A percentile compares a stretch with the other conserved stretches of the same genome.
phyloP scores from a whole-genome alignment of 2,113 vertebrate genomes.

The Oreochromis aureus region DNA sequence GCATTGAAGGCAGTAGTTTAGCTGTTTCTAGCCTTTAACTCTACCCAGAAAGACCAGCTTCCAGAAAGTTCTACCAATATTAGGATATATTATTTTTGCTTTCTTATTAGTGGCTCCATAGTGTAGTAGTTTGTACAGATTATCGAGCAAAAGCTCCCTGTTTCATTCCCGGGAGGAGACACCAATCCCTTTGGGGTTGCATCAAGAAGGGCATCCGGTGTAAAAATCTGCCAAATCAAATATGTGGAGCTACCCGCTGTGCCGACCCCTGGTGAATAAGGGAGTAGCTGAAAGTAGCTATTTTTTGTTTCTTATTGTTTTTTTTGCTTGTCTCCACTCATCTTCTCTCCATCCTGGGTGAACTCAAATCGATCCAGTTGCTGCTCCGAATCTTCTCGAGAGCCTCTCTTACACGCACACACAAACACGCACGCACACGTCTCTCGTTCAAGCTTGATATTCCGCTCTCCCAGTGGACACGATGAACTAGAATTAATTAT shows the following conservation, averaged over 20 bases:
- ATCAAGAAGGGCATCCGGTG: background rate
- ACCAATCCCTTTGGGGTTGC: background rate
- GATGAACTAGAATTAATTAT: constrained; percentile 48
- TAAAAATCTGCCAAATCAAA: background rate
- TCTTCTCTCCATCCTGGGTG: background rate
- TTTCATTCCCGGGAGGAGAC: background rate
- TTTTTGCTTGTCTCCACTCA: background rate
- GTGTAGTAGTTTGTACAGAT: background rate
- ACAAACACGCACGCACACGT: background rate
- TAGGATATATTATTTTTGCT: background rate
- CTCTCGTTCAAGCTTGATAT: constrained; percentile 27
- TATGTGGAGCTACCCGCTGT: background rate
- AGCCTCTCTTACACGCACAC: background rate
- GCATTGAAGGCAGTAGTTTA: background rate
- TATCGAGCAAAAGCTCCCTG: background rate
- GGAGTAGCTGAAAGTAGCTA: background rate
- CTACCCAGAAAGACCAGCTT: background rate
- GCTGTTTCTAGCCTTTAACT: background rate
- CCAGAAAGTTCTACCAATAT: background rate
- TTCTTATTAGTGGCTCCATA: background rate
- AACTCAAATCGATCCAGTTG: constrained; percentile 43
- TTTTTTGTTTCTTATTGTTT: background rate
- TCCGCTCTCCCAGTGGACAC: constrained; percentile 26
- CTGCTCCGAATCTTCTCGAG: constrained; percentile 27
- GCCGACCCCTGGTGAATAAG: background rate